A percentile compares a stretch with the other conserved stretches of the same genome.
Conservation (phyloP, 2,888 invertebrate species). For the Parasteatoda lunata region DNA sequence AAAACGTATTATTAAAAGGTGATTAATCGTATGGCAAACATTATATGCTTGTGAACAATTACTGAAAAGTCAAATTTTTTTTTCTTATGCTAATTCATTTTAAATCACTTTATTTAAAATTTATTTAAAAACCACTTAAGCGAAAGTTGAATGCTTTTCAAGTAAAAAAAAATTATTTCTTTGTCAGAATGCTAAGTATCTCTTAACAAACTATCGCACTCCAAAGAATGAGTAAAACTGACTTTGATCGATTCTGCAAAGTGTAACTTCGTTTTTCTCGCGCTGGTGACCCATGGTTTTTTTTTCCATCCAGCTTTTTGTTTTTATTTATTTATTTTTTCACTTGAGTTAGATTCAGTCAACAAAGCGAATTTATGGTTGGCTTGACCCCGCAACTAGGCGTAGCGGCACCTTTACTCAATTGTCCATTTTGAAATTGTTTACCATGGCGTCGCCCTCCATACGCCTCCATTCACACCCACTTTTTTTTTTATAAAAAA, state of each 20-base stretch:
- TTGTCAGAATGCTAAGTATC: constrained; percentile 37
- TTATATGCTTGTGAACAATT: no score
- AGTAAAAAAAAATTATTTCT: no score
- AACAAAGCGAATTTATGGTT: constrained; percentile 62
- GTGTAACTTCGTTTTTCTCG: constrained; percentile 24
- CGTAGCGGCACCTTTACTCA: constrained; percentile 45
- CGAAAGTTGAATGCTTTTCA: no score
- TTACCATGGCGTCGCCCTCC: constrained; percentile 29
- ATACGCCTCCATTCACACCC: background rate
- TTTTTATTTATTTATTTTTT: constrained; percentile 22
- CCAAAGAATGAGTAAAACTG: constrained; percentile 27
- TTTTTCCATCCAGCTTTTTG: constrained; percentile 5
- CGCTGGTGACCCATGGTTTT: constrained; percentile 11
- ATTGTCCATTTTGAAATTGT: constrained; percentile 62
- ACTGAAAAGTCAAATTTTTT: no score
- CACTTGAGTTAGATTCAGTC: constrained; percentile 52
- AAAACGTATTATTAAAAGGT: no score
- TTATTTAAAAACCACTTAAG: no score
- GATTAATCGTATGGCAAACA: no score
- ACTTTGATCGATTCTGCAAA: constrained; percentile 41
- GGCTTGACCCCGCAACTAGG: constrained; percentile 55
- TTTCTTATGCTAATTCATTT: no score
- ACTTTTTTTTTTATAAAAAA: background rate
- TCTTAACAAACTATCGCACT: constrained; percentile 49
- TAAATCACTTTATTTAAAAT: no score